A percentile compares a stretch with the other conserved stretches of the same genome.
Conservation (phyloP, 30 jellyfish, hydroid and myxozoan species). For the Aurelia aurita region DNA sequence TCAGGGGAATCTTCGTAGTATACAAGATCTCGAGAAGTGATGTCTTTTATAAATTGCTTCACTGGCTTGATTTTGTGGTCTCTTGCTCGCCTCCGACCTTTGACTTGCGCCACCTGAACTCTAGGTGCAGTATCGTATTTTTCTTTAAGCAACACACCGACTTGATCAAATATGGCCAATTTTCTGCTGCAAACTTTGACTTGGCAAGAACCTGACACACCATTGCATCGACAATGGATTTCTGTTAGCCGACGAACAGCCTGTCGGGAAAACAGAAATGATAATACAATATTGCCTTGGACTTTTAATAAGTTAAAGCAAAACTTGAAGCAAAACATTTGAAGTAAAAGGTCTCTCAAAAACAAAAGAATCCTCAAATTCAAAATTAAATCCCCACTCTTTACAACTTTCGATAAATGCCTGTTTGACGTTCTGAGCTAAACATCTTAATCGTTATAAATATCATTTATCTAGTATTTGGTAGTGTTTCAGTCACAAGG, state of each 20-base stretch:
- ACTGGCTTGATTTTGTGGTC: constrained; percentile 78
- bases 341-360: no score
- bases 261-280: constrained; percentile 1
- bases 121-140: constrained; percentile 90
- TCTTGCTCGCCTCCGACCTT: constrained; percentile 66
- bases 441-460: no score
- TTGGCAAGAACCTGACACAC: constrained; percentile 95
- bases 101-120: constrained; percentile 82
- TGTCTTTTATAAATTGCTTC: constrained; percentile 62
- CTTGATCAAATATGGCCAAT: constrained; percentile 30
- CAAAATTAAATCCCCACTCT: no score
- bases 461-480: no score
- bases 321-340: no score
- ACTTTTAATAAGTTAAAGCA: no score
- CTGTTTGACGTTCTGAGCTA: no score
- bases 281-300: neutral
- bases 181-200: constrained; percentile 82
- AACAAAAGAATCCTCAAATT: no score
- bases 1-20: constrained; percentile 94
- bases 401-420: no score
- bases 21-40: constrained; percentile 80
- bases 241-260: constrained; percentile 64
- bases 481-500: no score
- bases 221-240: constrained; percentile 88
- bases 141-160: constrained; percentile 84